Base-by-base conservation (phyloP, 2,113 vertebrate genomes). In the Panurus biarmicus region DNA sequence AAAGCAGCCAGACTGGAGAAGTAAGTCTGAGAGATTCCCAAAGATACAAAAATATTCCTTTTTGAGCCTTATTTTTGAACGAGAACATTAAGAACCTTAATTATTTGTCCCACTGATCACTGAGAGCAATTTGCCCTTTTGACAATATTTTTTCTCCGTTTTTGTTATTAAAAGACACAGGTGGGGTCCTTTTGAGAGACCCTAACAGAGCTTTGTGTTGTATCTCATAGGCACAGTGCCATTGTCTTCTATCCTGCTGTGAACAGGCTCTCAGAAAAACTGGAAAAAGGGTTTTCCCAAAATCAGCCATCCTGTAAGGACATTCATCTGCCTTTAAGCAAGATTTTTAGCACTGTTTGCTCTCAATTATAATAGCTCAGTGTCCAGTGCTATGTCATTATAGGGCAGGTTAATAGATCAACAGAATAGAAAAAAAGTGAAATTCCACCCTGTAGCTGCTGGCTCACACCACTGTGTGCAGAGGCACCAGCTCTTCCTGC, bases 391-490 rank as follows among this genome's bases (percentile, higher is more conserved):
- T 85, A 5, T 82, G 75, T 93, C 50, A 47, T 90, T 81, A 78
- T 24, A 33, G 58, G 61, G 23, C 75, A 93, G 62, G 70, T 84
- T 90, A 93, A 81, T 53, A 58, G 81, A 62, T 91, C 22, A 72
- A 56, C n/a, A 84, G 66, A 75, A 79, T 0, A 73, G 83, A 93
- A 91, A 92, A 91, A 82, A 94, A 94, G 89, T 87, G 92, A 72
- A 75, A 91, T 95, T 93, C 79, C 50, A 66, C 11, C 85, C 57
- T 26, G 18, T 57, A 51, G 36, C 56, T 69, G 33, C 53, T 66
- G 62, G 62, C 58, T 91, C 45, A 20, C 56, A 44, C 1, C 29
- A 12, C 40, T 29, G 35, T 14, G 5, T 50, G 71, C 35, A 38
- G 65, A 89, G 48, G 29, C 45, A 82, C 61, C 45, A 44, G 92